A percentile compares a stretch with the other conserved stretches of the same genome.
These are phyloP conservation scores for Aplochiton taeniatus DNA, from an alignment of 2,797 vertebrate genomes.

Conservation along the genomic window DNA sequence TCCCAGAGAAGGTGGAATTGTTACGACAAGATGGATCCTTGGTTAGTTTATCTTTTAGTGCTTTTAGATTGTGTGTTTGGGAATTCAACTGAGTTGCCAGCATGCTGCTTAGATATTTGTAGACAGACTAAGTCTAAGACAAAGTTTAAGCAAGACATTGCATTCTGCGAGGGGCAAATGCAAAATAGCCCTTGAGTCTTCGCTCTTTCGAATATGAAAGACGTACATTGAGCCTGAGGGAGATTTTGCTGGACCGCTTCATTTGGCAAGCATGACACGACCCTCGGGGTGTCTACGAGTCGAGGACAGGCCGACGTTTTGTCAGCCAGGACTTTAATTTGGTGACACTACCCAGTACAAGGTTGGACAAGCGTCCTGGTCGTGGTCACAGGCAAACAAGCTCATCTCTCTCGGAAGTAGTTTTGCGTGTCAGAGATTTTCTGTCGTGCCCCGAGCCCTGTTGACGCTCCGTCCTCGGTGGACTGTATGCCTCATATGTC, in stretches of 20 bases:
- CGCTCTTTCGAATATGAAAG: background rate
- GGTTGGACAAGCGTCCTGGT: conserved; percentile 10
- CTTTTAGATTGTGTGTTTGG: background rate
- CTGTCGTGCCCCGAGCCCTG: background rate
- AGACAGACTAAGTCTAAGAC: background rate
- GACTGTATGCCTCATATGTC: conserved; percentile 9
- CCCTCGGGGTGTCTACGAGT: background rate
- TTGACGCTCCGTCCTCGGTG: conserved; percentile 3
- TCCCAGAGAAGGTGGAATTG: conserved; percentile 7
- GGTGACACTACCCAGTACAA: conserved; percentile 11
- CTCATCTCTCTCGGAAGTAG: background rate
- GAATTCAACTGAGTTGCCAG: too few relatives aligned
- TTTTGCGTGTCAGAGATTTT: background rate
- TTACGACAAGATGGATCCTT: background rate
- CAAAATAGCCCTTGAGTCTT: background rate
- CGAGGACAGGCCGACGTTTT: background rate
- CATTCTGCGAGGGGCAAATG: background rate
- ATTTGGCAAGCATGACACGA: conserved; percentile 7
- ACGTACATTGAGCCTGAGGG: conserved; percentile 1
- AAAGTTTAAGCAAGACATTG: background rate
- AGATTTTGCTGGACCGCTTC: background rate
- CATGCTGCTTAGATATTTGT: too few relatives aligned
- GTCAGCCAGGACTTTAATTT: background rate
- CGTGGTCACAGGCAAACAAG: conserved; percentile 1
- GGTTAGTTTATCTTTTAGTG: background rate